Evolutionary conservation across 2,113 vertebrate genomes (phyloP), one percentile per base, ranked within the genome.

Genomic region (Vimba vimba): DNA sequence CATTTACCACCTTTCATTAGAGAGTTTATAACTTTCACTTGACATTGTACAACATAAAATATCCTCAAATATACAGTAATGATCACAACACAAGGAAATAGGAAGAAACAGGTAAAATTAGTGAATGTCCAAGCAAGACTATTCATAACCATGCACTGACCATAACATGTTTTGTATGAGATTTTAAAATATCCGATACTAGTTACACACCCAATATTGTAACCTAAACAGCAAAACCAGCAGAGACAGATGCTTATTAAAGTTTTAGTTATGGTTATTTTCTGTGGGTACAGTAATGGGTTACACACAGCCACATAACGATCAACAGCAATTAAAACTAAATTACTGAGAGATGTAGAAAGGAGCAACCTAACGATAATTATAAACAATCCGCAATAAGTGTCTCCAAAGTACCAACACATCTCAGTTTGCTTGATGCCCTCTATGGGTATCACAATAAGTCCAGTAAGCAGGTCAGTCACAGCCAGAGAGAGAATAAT

Each of bases 391-490:
- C 78, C 71, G 21, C 92, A 94, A 47, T 85, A 74, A 73, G 75
- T 4, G 0, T 91, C 55, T 0, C 91, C 91, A 55, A 92, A 87
- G 55, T 90, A 76, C 93, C 93, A 94, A 82, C 92, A 94, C 21
- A 76, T 76, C 64, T 90, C 88, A 50, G 85, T 86, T 11, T 89
- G 71, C 0, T 79, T 71, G 0, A 88, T 7, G 0, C 33, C 85
- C 1, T 91, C 96, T 43, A 94, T 94, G 7, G 97, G 96, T 95
- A 97, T 97, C 84, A 97, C 33, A 79, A 69, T 69, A 39, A 93
- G 84, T 64, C 92, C 93, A 23, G 23, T 1, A 69, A 69, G 33
- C 68, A 69, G 0, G 9, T 69, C 33, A 0, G 33, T 2, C 4
- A 69, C 17, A 39, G 33, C 68, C 8, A 69, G 68, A 69, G 68